phyloP scores from a whole-genome alignment of 2,113 vertebrate genomes.

The Cepphus grylle region DNA sequence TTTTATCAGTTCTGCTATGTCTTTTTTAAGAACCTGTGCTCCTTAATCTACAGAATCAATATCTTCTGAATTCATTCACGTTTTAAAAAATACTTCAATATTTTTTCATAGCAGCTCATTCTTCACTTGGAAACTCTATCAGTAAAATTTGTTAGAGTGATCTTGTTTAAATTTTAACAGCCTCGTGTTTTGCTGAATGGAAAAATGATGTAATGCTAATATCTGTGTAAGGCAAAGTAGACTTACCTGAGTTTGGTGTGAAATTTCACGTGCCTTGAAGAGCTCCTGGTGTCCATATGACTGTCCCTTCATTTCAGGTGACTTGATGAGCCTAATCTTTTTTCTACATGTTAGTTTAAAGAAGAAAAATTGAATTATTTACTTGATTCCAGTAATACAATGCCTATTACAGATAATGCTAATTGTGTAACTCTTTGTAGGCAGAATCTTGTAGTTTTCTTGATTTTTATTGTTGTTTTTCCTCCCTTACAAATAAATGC shows the following conservation, averaged over 20 bases:
- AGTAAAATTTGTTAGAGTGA: background rate
- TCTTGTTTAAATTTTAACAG: background rate
- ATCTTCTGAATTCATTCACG: background rate
- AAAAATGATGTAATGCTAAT: background rate
- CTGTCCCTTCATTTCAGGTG: background rate
- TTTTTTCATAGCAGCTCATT: background rate
- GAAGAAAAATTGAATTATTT: background rate
- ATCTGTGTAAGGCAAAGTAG: background rate
- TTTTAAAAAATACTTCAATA: background rate
- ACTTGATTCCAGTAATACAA: background rate
- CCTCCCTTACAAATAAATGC: background rate
- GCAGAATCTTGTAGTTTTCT: background rate
- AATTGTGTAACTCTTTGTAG: background rate
- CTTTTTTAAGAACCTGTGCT: background rate
- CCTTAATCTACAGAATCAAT: background rate
- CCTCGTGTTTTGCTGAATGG: background rate
- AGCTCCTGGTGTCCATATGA: background rate
- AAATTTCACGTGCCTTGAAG: background rate
- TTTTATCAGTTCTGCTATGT: background rate
- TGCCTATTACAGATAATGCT: background rate
- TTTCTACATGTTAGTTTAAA: background rate
- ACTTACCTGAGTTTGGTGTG: background rate
- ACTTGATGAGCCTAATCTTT: background rate
- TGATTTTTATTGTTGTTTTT: background rate
- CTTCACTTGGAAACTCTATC: background rate